Base-by-base conservation (phyloP, 2,888 invertebrate genomes). In the Drosophila sordidula region DNA sequence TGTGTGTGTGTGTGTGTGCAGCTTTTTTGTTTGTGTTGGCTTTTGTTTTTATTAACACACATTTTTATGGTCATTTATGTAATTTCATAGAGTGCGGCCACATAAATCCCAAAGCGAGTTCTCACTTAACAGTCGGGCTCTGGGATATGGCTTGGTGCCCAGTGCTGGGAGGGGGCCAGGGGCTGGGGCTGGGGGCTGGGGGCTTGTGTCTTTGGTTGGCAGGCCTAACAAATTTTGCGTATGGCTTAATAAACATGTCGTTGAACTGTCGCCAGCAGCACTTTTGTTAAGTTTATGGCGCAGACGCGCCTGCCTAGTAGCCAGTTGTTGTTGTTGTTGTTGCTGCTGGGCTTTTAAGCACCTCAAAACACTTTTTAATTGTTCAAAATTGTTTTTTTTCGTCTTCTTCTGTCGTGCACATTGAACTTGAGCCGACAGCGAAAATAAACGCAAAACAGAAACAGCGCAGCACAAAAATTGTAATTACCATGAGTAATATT, bases 241-340 rank as follows among this genome's bases (percentile, higher is more conserved):
- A 85, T 85, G 85, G 85, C 85, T 87, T 86, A 87, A 86, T 86
- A 87, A 86, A 87, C 87, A 83, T 83, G 86, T 86, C 86, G 86
- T 86, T 86, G 86, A 86, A 87, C 86, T 86, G 80, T 79, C 71
- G 78, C 82, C 77, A 81, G 75, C 67, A 78, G 76, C 73, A 69
- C 68, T 79, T 70, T 70, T 57, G 59, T 65, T 52, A 66, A 58
- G 67, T 79, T 78, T 79, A 79, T 79, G 77, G 75, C 77, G n/a
- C 74, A 76, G 79, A 79, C 80, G 70, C 63, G 73, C 66, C 74
- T 73, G 76, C 64, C 73, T 73, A 73, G 66, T 61, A 67, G 66
- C 47, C 42, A 25, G 49, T 46, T 61, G 32, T 59, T 56, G 54
- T 69, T 50, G 70, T 41, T 44, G 56, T 56, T 59, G 49, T 45